These are phyloP conservation scores for Listrodromus nycthemerus DNA, from an alignment of 2,888 invertebrate species.

Conservation along the genomic window DNA sequence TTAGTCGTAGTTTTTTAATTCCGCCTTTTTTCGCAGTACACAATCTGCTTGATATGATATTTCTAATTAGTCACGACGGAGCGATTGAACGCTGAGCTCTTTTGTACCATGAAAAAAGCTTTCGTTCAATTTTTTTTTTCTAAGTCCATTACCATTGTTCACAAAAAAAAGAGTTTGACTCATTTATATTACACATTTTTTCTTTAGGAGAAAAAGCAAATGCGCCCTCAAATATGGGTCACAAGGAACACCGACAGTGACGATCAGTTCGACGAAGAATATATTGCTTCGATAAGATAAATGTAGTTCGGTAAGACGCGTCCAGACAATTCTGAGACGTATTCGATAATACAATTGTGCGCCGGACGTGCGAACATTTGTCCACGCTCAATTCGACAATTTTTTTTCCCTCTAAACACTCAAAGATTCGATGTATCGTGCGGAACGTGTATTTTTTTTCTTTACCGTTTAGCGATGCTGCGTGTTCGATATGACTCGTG, in stretches of 20 bases:
- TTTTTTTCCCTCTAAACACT: slow-evolving; percentile 33
- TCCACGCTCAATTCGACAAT: slow-evolving; percentile 15
- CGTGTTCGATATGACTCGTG: slow-evolving; percentile 58
- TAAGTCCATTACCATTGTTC: slow-evolving; percentile 14
- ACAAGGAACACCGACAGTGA: slow-evolving; percentile 65
- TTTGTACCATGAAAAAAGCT: slow-evolving; percentile 39
- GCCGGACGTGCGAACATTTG: slow-evolving; percentile 39
- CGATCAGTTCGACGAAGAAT: slow-evolving; percentile 63
- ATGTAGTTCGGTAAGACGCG: slow-evolving; percentile 19
- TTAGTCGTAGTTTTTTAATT: slow-evolving; percentile 44
- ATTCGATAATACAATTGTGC: slow-evolving; percentile 49
- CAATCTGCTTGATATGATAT: slow-evolving; percentile 60
- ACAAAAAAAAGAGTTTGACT: slow-evolving; percentile 16
- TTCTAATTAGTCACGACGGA: slow-evolving; percentile 21
- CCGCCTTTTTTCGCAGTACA: slow-evolving; percentile 24
- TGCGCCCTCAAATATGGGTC: slow-evolving; percentile 46
- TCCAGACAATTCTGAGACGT: neutral
- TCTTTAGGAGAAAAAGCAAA: slow-evolving; percentile 34
- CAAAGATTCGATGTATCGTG: slow-evolving; percentile 62
- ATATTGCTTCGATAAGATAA: slow-evolving; percentile 50
- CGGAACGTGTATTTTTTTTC: slow-evolving; percentile 47
- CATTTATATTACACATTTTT: slow-evolving; percentile 19
- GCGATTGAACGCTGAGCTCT: slow-evolving; percentile 25
- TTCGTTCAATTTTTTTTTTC: neutral
- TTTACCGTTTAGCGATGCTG: slow-evolving; percentile 13